Percentiles rank a stretch among this genome's conserved stretches.
Evolutionary conservation across 1,140 invertebrate genomes (phyloP).

Genomic region (Drosophila kepulauana): DNA sequence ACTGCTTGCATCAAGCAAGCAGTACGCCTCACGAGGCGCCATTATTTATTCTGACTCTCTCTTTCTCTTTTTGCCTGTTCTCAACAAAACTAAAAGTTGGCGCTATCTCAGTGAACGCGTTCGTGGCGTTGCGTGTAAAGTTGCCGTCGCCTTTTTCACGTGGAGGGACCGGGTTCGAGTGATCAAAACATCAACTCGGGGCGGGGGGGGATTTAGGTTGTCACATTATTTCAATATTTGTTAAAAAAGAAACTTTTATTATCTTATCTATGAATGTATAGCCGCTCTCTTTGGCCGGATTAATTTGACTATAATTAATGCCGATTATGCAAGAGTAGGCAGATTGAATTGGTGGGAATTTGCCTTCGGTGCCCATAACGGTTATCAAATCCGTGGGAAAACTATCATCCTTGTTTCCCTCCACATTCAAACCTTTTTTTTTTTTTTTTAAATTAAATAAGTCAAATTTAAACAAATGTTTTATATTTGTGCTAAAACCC

Average conservation of each 20-base stretch:
- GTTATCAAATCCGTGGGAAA: slow-evolving; percentile 71
- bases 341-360: slow-evolving; percentile 70
- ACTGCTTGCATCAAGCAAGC: no score
- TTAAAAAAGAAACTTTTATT: no score
- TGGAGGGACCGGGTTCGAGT: slow-evolving; percentile 7
- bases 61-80: background rate
- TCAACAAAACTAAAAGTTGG: slow-evolving; percentile 14
- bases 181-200: no score
- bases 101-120: background rate
- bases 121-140: slow-evolving; percentile 6
- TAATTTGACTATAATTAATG: slow-evolving; percentile 65
- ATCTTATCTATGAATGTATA: no score
- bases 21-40: no score
- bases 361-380: slow-evolving; percentile 71
- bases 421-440: slow-evolving; percentile 51
- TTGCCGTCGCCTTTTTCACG: background rate
- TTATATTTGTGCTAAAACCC: slow-evolving; percentile 68
- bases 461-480: background rate
- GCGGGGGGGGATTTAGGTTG: no score
- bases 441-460: slow-evolving; percentile 1
- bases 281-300: slow-evolving; percentile 72
- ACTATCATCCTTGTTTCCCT: slow-evolving; percentile 75
- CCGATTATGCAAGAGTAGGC: slow-evolving; percentile 66
- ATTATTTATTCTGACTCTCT: background rate
- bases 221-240: no score